Base-by-base conservation (phyloP, 2,113 vertebrate genomes). In the Phalacrocorax brasilianus region DNA sequence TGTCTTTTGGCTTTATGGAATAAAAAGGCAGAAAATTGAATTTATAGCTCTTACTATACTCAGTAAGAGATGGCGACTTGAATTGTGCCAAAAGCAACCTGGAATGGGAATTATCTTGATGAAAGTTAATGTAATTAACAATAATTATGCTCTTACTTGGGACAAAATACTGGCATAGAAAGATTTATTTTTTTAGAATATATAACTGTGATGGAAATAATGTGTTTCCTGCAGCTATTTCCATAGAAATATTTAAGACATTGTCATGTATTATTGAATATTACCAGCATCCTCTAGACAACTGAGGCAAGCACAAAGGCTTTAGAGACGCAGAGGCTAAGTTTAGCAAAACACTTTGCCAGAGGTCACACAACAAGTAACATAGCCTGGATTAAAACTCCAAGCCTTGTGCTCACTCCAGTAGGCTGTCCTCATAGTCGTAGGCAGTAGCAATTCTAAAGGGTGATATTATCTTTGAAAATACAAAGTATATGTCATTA, bases 21-120 rank as follows among this genome's bases (percentile, higher is more conserved):
- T 71, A 59, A 88, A 93, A 90, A 89, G 63, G 32, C 63, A 82
- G 81, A 95, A 94, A 95, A 92, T 35, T 76, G 42, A 93, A 93
- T 94, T 88, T 85, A 59, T 91, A 59, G 32, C 45, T 89, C n/a
- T 53, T 49, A 85, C 55, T 49, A 14, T 62, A 44, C 33, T 65
- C 56, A 92, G 12, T 91, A 81, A 72, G 89, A 80, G 75, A 40
- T 40, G 32, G 28, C 38, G n/a, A 82, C 49, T 88, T 67, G 70
- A 65, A 59, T 67, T 94, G 61, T 85, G 50, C n/a, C 11, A 47
- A 55, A 92, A 90, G 55, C 85, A 87, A 44, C 30, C 55, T 63
- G 50, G 22, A 70, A 77, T 72, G 71, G 81, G 74, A 80, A 77
- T 85, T 88, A 56, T 26, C 40, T 49, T 70, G 65, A 17, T 89